Evolutionary conservation across 2,797 vertebrate species (phyloP).

Genomic region (Takifugu rubripes): DNA sequence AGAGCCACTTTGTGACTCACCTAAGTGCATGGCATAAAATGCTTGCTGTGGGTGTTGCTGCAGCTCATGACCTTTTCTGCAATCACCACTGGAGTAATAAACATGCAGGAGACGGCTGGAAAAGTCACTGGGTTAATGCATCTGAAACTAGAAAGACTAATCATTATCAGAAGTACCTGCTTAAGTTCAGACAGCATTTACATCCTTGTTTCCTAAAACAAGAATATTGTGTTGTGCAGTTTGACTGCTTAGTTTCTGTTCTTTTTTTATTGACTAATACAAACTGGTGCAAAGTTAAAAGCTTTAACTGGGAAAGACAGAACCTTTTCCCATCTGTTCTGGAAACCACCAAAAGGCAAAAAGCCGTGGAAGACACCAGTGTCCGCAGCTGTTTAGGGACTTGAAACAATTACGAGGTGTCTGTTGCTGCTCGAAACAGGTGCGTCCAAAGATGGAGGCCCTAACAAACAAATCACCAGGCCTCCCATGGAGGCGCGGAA

Average conservation of each 20-base stretch:
- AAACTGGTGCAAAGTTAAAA: not conserved
- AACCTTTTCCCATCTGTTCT: not conserved
- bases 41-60: conserved; percentile 30
- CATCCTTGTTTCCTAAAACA: not conserved
- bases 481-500: conserved; percentile 45
- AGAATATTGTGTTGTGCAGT: not conserved
- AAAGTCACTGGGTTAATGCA: not conserved
- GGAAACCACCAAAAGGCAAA: not conserved
- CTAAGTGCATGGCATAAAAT: conserved; percentile 44
- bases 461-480: conserved; percentile 40
- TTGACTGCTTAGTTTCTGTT: not conserved
- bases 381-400: conserved; percentile 19
- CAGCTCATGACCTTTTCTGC: conserved; percentile 17
- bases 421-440: conserved; percentile 24
- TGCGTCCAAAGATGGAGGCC: conserved; percentile 23
- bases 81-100: not conserved
- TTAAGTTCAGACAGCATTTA: not conserved
- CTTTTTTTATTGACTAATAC: not conserved
- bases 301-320: not conserved
- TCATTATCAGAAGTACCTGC: not conserved
- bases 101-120: not conserved
- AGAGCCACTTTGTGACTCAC: conserved; percentile 49
- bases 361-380: not conserved
- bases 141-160: not conserved
- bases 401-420: conserved; percentile 21